These are phyloP conservation scores for Procavia capensis DNA, from an alignment of 2,113 vertebrate genomes.

Conservation along the genomic window DNA sequence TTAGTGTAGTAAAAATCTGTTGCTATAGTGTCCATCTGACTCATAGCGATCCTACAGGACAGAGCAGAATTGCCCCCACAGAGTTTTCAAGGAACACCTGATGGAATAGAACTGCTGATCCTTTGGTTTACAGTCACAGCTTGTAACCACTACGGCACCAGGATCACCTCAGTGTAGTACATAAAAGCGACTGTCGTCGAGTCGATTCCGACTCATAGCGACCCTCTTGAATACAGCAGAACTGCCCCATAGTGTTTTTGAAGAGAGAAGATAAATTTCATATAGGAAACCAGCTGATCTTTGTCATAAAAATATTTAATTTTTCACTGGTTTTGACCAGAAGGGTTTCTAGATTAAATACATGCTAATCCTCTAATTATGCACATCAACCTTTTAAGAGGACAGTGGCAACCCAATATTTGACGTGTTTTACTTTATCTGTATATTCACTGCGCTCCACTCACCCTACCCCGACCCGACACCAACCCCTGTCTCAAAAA, in stretches of 20 bases:
- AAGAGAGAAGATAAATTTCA: background rate
- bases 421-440: background rate
- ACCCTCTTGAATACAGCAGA: too few relatives aligned
- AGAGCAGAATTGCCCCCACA: too few relatives aligned
- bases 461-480: rapidly evolving
- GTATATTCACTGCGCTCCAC: background rate
- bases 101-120: too few relatives aligned
- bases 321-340: slow-evolving; percentile 10
- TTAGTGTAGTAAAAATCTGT: background rate
- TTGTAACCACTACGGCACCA: too few relatives aligned
- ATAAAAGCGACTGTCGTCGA: too few relatives aligned
- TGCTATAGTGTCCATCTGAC: too few relatives aligned
- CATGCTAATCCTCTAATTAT: background rate
- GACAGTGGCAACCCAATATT: background rate
- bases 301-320: background rate
- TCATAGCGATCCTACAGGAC: too few relatives aligned
- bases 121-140: too few relatives aligned
- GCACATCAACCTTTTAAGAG: background rate
- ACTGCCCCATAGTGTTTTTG: too few relatives aligned
- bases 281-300: background rate
- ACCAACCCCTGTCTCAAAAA: background rate
- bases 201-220: too few relatives aligned
- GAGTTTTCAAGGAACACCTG: too few relatives aligned
- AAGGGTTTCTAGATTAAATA: background rate
- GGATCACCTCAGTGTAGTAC: too few relatives aligned